Percentiles rank a stretch among this genome's conserved stretches.
Conservation (phyloP, 2,797 vertebrate genomes). For the Enteromius argenteus region DNA sequence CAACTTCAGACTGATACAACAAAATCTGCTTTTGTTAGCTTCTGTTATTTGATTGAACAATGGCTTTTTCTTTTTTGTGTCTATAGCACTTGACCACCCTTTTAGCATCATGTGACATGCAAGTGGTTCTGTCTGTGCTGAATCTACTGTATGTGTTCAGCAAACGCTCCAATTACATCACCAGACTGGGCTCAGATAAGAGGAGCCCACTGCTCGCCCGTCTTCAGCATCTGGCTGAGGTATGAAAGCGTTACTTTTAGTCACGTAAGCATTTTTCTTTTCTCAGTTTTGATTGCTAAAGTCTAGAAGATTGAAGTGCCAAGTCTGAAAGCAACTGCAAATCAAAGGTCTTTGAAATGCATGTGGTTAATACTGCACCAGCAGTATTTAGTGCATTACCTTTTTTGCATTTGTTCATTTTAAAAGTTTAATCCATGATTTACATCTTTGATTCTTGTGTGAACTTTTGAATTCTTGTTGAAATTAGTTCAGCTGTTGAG, state of each 20-base stretch:
- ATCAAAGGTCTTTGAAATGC: neutral
- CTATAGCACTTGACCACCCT: slow-evolving; percentile 93
- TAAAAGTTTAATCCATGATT: neutral
- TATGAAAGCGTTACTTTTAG: slow-evolving; percentile 63
- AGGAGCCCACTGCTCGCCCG: slow-evolving; percentile 91
- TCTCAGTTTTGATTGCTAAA: neutral
- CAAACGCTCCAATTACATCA: slow-evolving; percentile 98
- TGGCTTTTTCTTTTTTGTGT: slow-evolving; percentile 36
- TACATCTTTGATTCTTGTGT: neutral
- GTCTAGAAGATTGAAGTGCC: neutral
- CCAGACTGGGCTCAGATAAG: slow-evolving; percentile 94
- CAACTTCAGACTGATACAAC: neutral
- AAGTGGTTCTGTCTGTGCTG: slow-evolving; percentile 96
- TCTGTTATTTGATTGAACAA: neutral
- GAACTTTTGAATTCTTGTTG: neutral
- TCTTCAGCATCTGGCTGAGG: slow-evolving; percentile 97
- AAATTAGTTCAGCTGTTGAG: slow-evolving; percentile 14
- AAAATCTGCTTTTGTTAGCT: neutral
- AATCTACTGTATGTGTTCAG: slow-evolving; percentile 98
- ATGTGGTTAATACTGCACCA: neutral
- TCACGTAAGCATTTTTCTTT: neutral
- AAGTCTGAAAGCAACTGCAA: neutral
- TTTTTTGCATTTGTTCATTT: neutral
- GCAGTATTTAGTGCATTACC: neutral
- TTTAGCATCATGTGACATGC: slow-evolving; percentile 97